A percentile compares a stretch with the other conserved stretches of the same genome.
These are phyloP conservation scores for Sapayoa aenigma DNA, from an alignment of 2,113 vertebrate genomes.

Conservation along the genomic window DNA sequence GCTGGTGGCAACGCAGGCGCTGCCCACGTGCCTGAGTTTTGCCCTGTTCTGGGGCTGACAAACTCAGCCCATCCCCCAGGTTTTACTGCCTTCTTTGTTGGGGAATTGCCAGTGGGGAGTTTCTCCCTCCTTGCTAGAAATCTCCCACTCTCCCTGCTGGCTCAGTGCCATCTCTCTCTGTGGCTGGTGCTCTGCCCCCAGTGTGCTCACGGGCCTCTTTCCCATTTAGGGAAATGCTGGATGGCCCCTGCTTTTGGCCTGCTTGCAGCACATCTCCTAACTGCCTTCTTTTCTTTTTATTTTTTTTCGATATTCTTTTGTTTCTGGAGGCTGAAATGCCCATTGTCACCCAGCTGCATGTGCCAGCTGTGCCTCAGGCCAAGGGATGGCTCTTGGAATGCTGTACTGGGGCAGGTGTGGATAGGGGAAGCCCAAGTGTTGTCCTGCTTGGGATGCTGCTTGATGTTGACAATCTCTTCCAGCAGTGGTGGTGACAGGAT, in stretches of 20 bases:
- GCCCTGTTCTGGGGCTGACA: background rate
- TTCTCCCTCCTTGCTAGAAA: background rate
- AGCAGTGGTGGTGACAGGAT: background rate
- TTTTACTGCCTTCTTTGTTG: background rate
- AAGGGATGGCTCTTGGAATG: background rate
- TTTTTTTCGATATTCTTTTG: background rate
- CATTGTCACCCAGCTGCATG: accelerated
- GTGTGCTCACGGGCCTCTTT: background rate
- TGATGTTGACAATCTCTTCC: background rate
- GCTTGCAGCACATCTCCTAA: background rate
- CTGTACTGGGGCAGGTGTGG: background rate
- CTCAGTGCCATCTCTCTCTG: background rate
- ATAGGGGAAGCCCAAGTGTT: background rate
- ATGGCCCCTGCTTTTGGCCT: background rate
- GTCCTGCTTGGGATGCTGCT: background rate
- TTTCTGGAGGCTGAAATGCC: background rate
- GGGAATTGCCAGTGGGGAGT: background rate
- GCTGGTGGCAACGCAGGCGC: background rate
- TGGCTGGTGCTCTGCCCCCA: background rate
- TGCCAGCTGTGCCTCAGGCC: accelerated
- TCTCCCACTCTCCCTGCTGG: background rate
- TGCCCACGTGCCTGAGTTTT: background rate
- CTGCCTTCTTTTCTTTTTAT: no score
- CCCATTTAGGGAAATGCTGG: conserved; percentile 16
- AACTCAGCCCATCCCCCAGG: background rate